These are phyloP conservation scores for Ephestia elutella DNA, from an alignment of 1,140 invertebrate genomes.

Conservation along the genomic window DNA sequence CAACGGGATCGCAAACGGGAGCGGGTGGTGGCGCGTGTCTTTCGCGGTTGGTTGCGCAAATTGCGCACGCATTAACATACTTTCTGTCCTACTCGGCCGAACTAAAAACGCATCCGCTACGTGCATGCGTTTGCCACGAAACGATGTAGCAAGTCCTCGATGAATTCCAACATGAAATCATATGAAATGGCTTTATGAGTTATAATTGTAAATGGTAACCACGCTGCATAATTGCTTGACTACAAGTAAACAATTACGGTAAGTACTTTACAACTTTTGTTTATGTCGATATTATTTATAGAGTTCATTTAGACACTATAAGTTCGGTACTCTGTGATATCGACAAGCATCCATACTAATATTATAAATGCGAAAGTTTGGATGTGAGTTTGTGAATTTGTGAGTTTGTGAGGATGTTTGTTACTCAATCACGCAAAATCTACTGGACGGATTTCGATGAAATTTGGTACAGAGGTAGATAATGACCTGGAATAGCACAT, in stretches of 20 bases:
- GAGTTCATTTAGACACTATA: too few relatives aligned
- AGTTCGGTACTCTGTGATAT: too few relatives aligned
- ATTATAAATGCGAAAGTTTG: too few relatives aligned
- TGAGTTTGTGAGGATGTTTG: too few relatives aligned
- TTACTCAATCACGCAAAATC: too few relatives aligned
- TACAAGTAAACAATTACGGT: background rate
- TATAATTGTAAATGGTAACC: background rate
- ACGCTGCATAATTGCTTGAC: background rate
- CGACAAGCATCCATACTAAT: background rate
- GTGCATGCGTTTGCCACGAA: slow-evolving; percentile 17
- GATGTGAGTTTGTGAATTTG: too few relatives aligned
- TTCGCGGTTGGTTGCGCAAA: slow-evolving; percentile 51
- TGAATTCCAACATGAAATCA: slow-evolving; percentile 14
- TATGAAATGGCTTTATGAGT: background rate
- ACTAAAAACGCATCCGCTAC: slow-evolving; percentile 58
- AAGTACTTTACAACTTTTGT: too few relatives aligned
- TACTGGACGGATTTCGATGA: too few relatives aligned
- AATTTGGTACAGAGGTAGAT: too few relatives aligned
- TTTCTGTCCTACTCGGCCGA: slow-evolving; percentile 48
- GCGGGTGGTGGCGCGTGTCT: slow-evolving; percentile 40
- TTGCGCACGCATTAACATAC: slow-evolving; percentile 59
- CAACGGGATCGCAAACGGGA: slow-evolving; percentile 45
- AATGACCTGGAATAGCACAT: too few relatives aligned
- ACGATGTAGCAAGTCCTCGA: slow-evolving; percentile 4
- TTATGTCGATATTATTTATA: too few relatives aligned